phyloP scores from a whole-genome alignment of 2,113 vertebrate genomes.

The Lepus europaeus region DNA sequence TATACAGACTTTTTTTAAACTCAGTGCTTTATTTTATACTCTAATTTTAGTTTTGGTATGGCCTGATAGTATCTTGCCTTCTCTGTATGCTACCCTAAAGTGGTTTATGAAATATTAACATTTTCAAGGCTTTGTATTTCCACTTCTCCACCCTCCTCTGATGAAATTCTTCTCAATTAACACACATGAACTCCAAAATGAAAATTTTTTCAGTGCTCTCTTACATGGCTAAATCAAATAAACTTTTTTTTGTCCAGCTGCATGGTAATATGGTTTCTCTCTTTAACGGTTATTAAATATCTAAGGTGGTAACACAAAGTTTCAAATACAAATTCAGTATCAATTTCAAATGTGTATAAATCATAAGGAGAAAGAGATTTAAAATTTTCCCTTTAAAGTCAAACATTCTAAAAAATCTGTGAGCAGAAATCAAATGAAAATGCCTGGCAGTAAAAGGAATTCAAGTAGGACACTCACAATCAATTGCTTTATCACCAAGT shows the following conservation, averaged over 20 bases:
- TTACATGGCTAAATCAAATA: not conserved
- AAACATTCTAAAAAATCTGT: slow-evolving; percentile 34
- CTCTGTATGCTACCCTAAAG: not conserved
- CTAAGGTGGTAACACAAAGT: slow-evolving; percentile 16
- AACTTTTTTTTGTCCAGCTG: not conserved
- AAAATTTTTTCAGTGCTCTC: slow-evolving; percentile 10
- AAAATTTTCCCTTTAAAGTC: slow-evolving; percentile 27
- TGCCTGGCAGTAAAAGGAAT: not conserved
- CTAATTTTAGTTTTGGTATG: not conserved
- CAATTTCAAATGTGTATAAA: slow-evolving; percentile 53
- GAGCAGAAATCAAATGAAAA: not conserved
- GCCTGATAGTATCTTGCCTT: not conserved
- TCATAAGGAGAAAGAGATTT: not conserved
- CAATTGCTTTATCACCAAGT: not conserved
- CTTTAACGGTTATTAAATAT: slow-evolving; percentile 11
- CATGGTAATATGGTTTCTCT: not conserved
- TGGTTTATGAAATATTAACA: slow-evolving; percentile 8
- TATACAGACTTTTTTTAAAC: not conserved
- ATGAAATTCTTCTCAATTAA: not conserved
- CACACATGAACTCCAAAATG: not conserved
- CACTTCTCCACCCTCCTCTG: not conserved
- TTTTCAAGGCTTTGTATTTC: slow-evolving; percentile 7
- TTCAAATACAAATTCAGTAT: not conserved
- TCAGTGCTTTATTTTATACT: slow-evolving; percentile 1
- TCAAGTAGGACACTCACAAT: not conserved